phyloP scores from a whole-genome alignment of 2,888 invertebrate species.

The Mesorhabditis sp. region DNA sequence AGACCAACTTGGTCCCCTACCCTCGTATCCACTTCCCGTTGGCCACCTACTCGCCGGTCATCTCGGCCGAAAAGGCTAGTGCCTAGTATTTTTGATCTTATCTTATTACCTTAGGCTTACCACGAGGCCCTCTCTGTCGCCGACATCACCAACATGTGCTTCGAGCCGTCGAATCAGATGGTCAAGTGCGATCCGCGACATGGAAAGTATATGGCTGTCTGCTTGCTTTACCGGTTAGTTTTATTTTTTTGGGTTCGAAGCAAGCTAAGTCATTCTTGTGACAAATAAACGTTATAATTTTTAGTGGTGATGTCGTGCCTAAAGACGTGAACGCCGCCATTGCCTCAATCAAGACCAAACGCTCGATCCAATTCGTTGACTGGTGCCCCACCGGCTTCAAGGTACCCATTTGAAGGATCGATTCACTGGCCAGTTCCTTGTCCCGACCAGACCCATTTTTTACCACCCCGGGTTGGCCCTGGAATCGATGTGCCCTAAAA shows the following conservation, averaged over 20 bases:
- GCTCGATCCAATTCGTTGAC: conserved; percentile 55
- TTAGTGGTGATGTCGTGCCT: conserved; percentile 53
- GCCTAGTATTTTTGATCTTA: neutral
- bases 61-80: conserved; percentile 44
- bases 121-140: conserved; percentile 49
- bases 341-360: conserved; percentile 54
- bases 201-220: conserved; percentile 63
- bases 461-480: neutral
- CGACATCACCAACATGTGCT: conserved; percentile 89
- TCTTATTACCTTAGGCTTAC: conserved; percentile 23
- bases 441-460: neutral
- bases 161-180: conserved; percentile 71
- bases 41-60: conserved; percentile 64
- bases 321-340: conserved; percentile 57
- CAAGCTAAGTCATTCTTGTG: neutral
- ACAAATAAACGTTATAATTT: conserved; percentile 2
- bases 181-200: conserved; percentile 65
- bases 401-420: conserved; percentile 17
- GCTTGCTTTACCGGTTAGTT: conserved; percentile 64
- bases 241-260: neutral
- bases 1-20: conserved; percentile 71
- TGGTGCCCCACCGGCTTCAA: conserved; percentile 57
- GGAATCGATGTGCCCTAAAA: neutral
- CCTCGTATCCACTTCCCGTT: conserved; percentile 86
- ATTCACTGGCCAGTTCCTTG: no score